Evolutionary conservation across 2,113 vertebrate genomes (phyloP).

Genomic region (Vombatus ursinus): DNA sequence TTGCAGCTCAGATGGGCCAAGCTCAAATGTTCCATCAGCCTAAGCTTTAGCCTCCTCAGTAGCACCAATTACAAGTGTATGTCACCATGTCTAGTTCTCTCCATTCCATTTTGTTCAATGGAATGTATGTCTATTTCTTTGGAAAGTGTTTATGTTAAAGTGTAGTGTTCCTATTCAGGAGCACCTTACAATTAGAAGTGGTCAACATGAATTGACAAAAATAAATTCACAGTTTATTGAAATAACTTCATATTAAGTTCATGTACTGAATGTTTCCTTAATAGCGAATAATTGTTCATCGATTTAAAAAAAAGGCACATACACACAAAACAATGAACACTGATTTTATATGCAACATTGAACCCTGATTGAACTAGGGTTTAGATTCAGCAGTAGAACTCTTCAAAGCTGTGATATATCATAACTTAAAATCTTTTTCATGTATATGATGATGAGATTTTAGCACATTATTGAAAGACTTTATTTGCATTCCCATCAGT

Average conservation of each 20-base stretch:
- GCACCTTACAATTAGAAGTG: constrained; percentile 55
- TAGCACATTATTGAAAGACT: background rate
- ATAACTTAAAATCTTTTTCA: background rate
- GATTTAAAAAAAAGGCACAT: background rate
- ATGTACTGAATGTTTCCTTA: background rate
- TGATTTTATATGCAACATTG: background rate
- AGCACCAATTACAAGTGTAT: background rate
- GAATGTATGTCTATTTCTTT: constrained; percentile 45
- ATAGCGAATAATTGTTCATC: background rate
- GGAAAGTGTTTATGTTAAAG: constrained; percentile 56
- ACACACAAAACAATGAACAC: background rate
- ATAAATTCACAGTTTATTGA: constrained; percentile 16
- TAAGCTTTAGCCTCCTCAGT: background rate
- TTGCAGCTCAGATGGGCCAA: background rate
- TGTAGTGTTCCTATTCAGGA: constrained; percentile 22
- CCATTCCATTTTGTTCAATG: constrained; percentile 23
- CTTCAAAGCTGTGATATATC: background rate
- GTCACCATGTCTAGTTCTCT: background rate
- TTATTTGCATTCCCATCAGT: background rate
- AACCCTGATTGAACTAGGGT: background rate
- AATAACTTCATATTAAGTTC: background rate
- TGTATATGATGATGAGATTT: background rate
- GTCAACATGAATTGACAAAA: constrained; percentile 22
- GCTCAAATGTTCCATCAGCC: background rate
- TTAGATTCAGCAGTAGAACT: background rate